phyloP scores from a whole-genome alignment of 2,797 vertebrate species.

The Apodemus agrarius region DNA sequence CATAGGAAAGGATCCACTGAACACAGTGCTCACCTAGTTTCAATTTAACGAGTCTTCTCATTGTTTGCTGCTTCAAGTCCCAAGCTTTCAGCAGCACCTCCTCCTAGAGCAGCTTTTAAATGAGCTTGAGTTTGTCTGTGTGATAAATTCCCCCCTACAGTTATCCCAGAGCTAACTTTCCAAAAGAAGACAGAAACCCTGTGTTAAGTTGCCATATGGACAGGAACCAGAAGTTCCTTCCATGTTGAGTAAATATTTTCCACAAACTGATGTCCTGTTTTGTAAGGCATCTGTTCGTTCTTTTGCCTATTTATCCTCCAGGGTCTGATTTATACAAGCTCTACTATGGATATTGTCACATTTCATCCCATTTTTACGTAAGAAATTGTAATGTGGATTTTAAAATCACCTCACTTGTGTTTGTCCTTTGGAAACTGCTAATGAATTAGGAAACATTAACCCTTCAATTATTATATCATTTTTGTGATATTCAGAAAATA shows the following conservation, averaged over 20 bases:
- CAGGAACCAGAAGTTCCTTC: constrained; percentile 73
- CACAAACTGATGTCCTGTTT: constrained; percentile 69
- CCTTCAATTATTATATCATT: not conserved
- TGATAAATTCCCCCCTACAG: not conserved
- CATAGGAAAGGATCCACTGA: not conserved
- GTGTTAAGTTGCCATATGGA: constrained; percentile 72
- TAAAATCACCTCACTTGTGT: constrained; percentile 9
- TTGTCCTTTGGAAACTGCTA: not conserved
- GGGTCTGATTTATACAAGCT: constrained; percentile 46
- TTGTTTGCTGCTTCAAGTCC: not conserved
- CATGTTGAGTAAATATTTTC: constrained; percentile 79
- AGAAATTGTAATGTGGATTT: constrained; percentile 9
- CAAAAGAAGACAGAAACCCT: constrained; percentile 61
- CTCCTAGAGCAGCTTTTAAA: not conserved
- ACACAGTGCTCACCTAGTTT: not conserved
- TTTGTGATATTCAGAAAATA: not conserved
- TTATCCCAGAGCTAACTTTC: constrained; percentile 64
- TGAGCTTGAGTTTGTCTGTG: constrained; percentile 8
- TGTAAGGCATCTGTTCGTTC: constrained; percentile 70
- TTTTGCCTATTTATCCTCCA: constrained; percentile 63
- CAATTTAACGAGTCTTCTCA: not conserved
- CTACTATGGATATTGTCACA: not conserved
- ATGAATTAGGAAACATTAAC: constrained; percentile 7
- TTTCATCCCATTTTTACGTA: constrained; percentile 3
- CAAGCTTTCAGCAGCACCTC: not conserved